Base-by-base conservation (phyloP, 2,113 vertebrate genomes). In the Oryzias curvinotus region DNA sequence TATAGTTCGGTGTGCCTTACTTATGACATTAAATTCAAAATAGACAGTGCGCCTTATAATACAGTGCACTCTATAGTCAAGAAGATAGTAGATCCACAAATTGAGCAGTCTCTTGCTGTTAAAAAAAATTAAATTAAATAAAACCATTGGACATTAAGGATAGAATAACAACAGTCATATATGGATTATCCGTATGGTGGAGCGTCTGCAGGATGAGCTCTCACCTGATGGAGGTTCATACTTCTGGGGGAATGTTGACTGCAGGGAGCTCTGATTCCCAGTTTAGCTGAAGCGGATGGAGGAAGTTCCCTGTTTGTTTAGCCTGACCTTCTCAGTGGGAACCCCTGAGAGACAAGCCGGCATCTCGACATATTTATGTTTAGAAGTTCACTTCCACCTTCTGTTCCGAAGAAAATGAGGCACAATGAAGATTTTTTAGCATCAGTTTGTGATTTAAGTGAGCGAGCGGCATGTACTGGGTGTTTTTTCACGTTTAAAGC, bases 251-350 rank as follows among this genome's bases (percentile, higher is more conserved):
- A 55, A 28, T 16, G 47, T 15, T 57, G 61, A 71, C 69, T 49
- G 19, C 60, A 48, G 44, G 68, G 61, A 78, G 46, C 42, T 51
- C 49, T 57, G 45, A 44, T 28, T 65, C 26, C 41, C 6, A 12
- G 48, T 59, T 64, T 23, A 46, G 44, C 16, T 49, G 28, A 25
- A 54, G 62, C 30, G 30, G 73, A 47, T 55, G 54, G 70, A 78
- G 61, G 74, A 85, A 83, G 63, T 57, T 52, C 36, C 14, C 19
- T 78, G 75, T 89, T 88, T 86, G 66, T 76, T 84, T 84, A 63
- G 55, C 60, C 56, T 79, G 73, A 80, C 58, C 65, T 71, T 57
- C 50, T 78, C 62, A 52, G 61, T 44, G 63, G 54, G 52, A 23
- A 63, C 61, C 69, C 21, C 77, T 64, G 47, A 1, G 46, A 62